These are phyloP conservation scores for Theonella swinhoei DNA, from an alignment of 37 sponge, comb jelly and placozoan genomes.

Conservation along the genomic window DNA sequence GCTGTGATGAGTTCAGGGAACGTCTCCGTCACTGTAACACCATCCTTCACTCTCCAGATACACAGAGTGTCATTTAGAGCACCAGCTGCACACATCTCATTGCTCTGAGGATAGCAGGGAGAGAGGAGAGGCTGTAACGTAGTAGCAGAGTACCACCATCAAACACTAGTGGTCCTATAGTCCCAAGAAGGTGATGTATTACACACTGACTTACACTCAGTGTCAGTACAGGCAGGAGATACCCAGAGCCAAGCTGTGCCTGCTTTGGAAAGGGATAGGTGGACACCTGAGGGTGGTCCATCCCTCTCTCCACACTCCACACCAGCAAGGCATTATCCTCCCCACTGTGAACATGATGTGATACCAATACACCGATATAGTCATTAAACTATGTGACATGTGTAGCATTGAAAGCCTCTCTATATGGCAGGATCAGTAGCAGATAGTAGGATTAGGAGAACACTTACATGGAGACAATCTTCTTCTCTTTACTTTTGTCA, in stretches of 20 bases:
- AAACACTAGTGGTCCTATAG: no score
- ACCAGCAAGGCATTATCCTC: conserved; percentile 37
- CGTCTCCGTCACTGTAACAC: conserved; percentile 4
- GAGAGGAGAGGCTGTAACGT: background rate
- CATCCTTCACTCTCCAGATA: conserved; percentile 58
- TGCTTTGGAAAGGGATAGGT: conserved; percentile 2
- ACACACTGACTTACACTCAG: conserved; percentile 40
- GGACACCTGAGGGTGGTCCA: conserved; percentile 15
- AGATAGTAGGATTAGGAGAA: background rate
- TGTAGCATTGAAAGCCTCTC: no score
- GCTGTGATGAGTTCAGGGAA: conserved; percentile 50
- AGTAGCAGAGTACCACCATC: background rate
- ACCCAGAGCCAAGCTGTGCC: background rate
- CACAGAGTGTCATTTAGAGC: conserved; percentile 36
- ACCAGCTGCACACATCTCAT: conserved; percentile 33
- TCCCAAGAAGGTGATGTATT: no score
- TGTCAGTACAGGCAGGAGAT: conserved; percentile 28
- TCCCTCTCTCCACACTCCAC: conserved; percentile 28
- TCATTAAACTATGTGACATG: background rate
- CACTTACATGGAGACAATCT: conserved; percentile 44
- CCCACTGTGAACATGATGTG: conserved; percentile 10
- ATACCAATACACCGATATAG: no score
- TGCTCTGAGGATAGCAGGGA: conserved; percentile 8
- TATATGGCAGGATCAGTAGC: no score
- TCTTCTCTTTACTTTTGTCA: conserved; percentile 3